phyloP scores from a whole-genome alignment of 2,888 invertebrate species.

The Schizotus pectinicornis region DNA sequence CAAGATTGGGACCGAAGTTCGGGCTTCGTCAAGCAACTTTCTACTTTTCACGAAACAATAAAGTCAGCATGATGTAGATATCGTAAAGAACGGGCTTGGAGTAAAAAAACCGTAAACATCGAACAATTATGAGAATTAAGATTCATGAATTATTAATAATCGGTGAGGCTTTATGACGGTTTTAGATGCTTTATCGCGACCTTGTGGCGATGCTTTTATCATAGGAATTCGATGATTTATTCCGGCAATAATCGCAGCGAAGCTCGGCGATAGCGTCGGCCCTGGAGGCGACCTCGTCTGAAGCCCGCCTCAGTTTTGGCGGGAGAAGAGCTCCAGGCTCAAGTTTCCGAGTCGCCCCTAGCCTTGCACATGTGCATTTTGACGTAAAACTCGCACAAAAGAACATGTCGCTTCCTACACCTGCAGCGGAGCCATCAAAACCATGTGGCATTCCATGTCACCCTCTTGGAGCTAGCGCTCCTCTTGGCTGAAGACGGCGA shows the following conservation, averaged over 20 bases:
- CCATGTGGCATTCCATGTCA: too few relatives aligned
- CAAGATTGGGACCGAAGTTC: too few relatives aligned
- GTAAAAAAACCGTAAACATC: not conserved
- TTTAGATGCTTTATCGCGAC: not conserved
- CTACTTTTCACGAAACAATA: too few relatives aligned
- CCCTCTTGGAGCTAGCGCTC: too few relatives aligned
- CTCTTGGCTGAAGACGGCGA: too few relatives aligned
- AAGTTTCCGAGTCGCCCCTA: constrained; percentile 1
- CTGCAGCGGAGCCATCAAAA: constrained; percentile 1
- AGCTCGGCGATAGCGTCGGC: not conserved
- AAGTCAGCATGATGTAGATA: too few relatives aligned
- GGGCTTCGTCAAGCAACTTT: too few relatives aligned
- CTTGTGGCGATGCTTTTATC: not conserved
- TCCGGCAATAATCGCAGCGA: not conserved
- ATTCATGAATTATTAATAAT: constrained; percentile 4
- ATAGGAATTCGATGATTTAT: not conserved
- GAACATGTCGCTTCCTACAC: not conserved
- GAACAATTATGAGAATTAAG: not conserved
- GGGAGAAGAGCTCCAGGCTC: constrained; percentile 2
- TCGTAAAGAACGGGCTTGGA: too few relatives aligned
- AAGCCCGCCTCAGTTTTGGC: not conserved
- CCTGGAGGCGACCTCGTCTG: not conserved
- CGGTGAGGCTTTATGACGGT: not conserved
- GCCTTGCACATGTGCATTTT: not conserved
- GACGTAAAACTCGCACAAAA: not conserved